Evolutionary conservation across 1,140 invertebrate genomes (phyloP), one percentile per base, ranked within the genome.

Genomic region (Drosophila hydei): DNA sequence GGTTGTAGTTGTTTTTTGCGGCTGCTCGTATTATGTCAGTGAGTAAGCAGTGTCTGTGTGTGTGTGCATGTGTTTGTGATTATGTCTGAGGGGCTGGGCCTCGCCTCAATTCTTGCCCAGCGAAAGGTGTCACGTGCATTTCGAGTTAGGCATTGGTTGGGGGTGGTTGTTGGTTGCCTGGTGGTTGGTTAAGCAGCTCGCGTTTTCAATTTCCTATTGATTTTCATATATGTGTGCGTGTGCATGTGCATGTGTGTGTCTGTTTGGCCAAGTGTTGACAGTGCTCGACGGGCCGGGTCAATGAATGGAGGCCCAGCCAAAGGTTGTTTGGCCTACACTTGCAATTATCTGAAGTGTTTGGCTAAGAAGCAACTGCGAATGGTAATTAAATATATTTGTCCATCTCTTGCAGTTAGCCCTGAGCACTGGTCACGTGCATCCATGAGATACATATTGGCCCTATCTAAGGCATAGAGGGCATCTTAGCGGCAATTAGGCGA

Each of bases 101-200:
- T 38, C 25, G 54, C 51, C 72, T 38, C 59, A 47, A 51, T 73
- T 70, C 59, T 50, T 11, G 25, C 27, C 19, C 9, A 47, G 5
- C 12, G n/a, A 65, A 79, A 83, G 71, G 79, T 83, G 75, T 84
- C 67, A 75, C 72, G 65, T 64, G 72, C 67, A 38, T 19, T 50
- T 14, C 9, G 7, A 56, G 19, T 7, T 42, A 16, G 9, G n/a
- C 36, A 36, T 23, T 14, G 16, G 33, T 11, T 14, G 3, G 30
- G 4, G n/a, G 9, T 47, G 47, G 6, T 50, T 25, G 21, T n/a
- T 42, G 8, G 52, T 16, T 43, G 18, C 27, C 25, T 36, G 43
- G 43, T 18, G 9, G 45, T n/a, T 18, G 68, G 30, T 55, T 71
- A 70, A 64, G 68, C 52, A 58, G 61, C 52, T 71, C 50, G 63